Percentiles rank a stretch among this genome's conserved stretches.
Evolutionary conservation across 1,140 invertebrate genomes (phyloP).

Genomic region (Sycophaga agraensis): DNA sequence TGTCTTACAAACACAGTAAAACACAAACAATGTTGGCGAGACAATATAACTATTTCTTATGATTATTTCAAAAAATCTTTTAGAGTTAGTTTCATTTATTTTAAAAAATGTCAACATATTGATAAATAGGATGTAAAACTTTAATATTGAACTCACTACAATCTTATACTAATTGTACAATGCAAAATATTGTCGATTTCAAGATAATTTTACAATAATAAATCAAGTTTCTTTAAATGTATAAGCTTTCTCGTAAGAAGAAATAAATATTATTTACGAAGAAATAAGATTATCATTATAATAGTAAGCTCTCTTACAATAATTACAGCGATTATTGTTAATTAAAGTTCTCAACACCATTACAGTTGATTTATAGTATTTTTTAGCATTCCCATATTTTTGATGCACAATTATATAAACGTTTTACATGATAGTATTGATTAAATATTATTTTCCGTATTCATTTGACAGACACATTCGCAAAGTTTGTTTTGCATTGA

Average conservation of each 20-base stretch:
- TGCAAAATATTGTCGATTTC: conserved; percentile 10
- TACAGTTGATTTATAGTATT: conserved; percentile 19
- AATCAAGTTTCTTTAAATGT: too few relatives aligned
- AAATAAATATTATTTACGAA: too few relatives aligned
- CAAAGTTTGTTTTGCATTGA: conserved; percentile 8
- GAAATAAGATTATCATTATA: too few relatives aligned
- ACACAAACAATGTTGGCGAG: conserved; percentile 9
- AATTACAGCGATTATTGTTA: not conserved
- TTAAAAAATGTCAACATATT: not conserved
- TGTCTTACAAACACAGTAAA: conserved; percentile 20
- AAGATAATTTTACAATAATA: conserved; percentile 8
- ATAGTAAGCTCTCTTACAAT: conserved; percentile 17
- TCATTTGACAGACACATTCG: not conserved
- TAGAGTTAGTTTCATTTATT: not conserved
- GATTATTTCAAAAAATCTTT: not conserved
- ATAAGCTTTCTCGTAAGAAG: not conserved
- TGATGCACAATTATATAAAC: conserved; percentile 17
- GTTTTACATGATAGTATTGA: conserved; percentile 14
- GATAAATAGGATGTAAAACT: not conserved
- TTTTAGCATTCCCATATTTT: conserved; percentile 21
- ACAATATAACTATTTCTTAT: not conserved
- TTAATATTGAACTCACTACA: not conserved
- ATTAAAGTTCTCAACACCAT: conserved; percentile 8
- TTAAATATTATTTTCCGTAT: conserved; percentile 6
- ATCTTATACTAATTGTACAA: conserved; percentile 15